Evolutionary conservation across 2,888 invertebrate genomes (phyloP).

Genomic region (Troglohyphantes excavatus): DNA sequence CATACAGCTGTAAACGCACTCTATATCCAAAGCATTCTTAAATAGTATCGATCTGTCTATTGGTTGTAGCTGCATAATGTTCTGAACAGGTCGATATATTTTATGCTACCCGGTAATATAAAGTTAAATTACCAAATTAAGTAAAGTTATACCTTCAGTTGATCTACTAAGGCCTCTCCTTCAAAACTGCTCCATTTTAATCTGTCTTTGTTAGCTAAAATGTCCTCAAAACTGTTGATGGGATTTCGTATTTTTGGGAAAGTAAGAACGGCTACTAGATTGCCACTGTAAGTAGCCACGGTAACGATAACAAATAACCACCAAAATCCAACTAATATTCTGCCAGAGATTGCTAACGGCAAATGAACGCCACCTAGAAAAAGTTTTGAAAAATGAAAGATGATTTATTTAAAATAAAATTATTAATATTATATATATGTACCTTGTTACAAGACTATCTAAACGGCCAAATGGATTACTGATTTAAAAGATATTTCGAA

Average conservation of each 20-base stretch:
- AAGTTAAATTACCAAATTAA: too few species aligned
- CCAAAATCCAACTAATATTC: slow-evolving; percentile 93
- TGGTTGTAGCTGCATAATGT: too few species aligned
- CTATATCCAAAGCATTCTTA: too few species aligned
- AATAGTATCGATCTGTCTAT: too few species aligned
- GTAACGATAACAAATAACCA: slow-evolving; percentile 94
- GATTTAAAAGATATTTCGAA: too few species aligned
- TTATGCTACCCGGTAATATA: too few species aligned
- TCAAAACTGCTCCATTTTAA: slow-evolving; percentile 89
- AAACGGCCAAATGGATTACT: too few species aligned
- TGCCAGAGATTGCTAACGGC: slow-evolving; percentile 92
- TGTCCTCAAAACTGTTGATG: slow-evolving; percentile 87
- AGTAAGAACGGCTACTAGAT: slow-evolving; percentile 94
- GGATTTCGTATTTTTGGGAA: slow-evolving; percentile 90
- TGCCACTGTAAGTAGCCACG: slow-evolving; percentile 95
- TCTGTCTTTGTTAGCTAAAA: slow-evolving; percentile 84
- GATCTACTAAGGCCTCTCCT: slow-evolving; percentile 89
- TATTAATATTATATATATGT: too few species aligned
- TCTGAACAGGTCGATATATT: too few species aligned
- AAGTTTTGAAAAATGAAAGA: neutral
- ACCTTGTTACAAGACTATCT: too few species aligned
- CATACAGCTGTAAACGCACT: too few species aligned
- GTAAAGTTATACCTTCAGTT: slow-evolving; percentile 86
- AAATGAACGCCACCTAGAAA: slow-evolving; percentile 91
- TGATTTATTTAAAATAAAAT: neutral